These are phyloP conservation scores for Anabas testudineus DNA, from an alignment of 2,797 vertebrate species.

Conservation along the genomic window DNA sequence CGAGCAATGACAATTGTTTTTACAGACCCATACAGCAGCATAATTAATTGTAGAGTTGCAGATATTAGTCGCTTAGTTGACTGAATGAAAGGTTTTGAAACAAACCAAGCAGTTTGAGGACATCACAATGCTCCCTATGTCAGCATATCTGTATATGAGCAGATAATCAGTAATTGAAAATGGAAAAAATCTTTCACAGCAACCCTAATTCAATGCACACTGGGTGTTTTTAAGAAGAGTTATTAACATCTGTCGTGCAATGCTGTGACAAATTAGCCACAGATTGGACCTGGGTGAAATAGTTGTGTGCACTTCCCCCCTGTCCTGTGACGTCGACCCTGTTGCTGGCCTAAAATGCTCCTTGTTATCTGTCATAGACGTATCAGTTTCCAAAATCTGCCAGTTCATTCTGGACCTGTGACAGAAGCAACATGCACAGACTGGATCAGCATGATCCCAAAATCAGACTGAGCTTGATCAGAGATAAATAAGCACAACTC, in stretches of 20 bases:
- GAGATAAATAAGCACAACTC: neutral
- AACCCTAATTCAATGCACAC: too few relatives aligned
- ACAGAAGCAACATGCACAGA: neutral
- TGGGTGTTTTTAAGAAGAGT: neutral
- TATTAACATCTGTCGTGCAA: conserved; percentile 50
- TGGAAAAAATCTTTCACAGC: too few relatives aligned
- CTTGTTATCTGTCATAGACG: neutral
- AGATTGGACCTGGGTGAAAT: conserved; percentile 8
- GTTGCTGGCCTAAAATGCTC: neutral
- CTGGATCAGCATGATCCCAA: neutral
- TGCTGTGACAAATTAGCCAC: conserved; percentile 61
- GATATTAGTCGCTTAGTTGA: too few relatives aligned
- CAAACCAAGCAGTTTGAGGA: too few relatives aligned
- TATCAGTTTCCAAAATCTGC: neutral
- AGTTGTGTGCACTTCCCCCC: neutral
- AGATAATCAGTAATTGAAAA: too few relatives aligned
- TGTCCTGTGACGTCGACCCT: neutral
- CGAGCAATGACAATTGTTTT: neutral
- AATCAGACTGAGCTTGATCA: neutral
- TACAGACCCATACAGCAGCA: neutral
- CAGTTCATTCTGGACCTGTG: neutral
- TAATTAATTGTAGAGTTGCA: neutral
- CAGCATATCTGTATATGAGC: too few relatives aligned
- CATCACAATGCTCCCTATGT: too few relatives aligned
- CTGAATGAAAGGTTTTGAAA: too few relatives aligned